These are phyloP conservation scores for Napeogenes sylphis DNA, from an alignment of 2,888 invertebrate genomes.

Conservation along the genomic window DNA sequence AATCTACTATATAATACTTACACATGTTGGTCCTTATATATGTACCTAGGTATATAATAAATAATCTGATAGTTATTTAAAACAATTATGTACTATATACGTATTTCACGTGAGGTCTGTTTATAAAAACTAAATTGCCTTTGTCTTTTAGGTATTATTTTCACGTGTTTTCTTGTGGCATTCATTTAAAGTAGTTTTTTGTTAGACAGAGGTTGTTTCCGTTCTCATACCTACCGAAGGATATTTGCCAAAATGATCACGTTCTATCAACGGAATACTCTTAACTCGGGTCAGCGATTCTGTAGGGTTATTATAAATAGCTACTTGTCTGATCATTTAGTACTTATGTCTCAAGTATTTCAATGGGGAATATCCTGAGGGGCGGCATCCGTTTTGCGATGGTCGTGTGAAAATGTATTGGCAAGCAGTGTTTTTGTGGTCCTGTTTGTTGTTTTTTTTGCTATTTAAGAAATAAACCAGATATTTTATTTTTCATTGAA, in stretches of 20 bases:
- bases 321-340: constrained; percentile 30
- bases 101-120: constrained; percentile 19
- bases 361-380: constrained; percentile 49
- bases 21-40: no score
- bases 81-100: background rate
- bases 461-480: no score
- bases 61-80: no score
- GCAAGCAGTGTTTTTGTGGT: background rate
- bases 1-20: no score
- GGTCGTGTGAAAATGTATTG: constrained; percentile 50
- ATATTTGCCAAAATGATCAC: constrained; percentile 54
- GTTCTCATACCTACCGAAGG: constrained; percentile 54
- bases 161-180: constrained; percentile 4
- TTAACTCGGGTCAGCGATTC: constrained; percentile 45
- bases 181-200: constrained; percentile 11
- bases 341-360: constrained; percentile 35
- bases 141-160: constrained; percentile 8
- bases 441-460: no score
- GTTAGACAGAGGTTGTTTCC: constrained; percentile 38
- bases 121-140: background rate
- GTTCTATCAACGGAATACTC: constrained; percentile 47
- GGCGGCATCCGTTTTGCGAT: constrained; percentile 45
- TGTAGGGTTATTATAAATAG: constrained; percentile 25
- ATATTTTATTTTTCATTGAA: no score
- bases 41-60: background rate